Conservation (phyloP, 2,113 vertebrate genomes). For the Tychaedon coryphoeus region DNA sequence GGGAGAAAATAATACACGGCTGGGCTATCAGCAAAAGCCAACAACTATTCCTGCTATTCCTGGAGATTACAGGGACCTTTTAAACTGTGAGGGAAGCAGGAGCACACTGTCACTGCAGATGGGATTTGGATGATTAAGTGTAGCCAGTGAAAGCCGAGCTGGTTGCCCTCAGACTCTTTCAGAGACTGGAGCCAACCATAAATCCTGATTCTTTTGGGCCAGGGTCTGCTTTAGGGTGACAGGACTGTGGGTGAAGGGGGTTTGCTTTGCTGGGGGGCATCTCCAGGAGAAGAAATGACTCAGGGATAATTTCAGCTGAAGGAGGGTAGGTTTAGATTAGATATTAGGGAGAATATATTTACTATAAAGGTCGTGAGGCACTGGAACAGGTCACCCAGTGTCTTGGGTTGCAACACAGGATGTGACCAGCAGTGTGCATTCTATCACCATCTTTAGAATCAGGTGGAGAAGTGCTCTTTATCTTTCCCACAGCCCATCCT, state of each 20-base stretch:
- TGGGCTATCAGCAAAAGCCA: conserved; percentile 28
- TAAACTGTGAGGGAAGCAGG: conserved; percentile 9
- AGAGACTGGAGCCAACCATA: background rate
- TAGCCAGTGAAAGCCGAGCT: background rate
- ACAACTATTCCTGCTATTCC: background rate
- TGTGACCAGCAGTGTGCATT: no score
- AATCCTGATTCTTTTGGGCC: background rate
- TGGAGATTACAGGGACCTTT: conserved; percentile 22
- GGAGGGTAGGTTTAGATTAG: background rate
- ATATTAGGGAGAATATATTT: background rate
- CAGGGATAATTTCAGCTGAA: background rate
- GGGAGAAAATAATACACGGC: background rate
- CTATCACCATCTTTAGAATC: no score
- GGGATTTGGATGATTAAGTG: background rate
- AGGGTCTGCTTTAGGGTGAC: background rate
- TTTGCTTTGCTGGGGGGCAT: background rate
- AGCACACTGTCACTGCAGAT: background rate
- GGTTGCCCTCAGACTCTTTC: background rate
- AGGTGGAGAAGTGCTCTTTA: no score
- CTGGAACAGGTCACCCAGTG: background rate
- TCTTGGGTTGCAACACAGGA: no score
- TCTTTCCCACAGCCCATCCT: no score
- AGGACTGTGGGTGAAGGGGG: background rate
- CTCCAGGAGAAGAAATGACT: background rate
- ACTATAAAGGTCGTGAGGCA: background rate